phyloP scores from a whole-genome alignment of 2,888 invertebrate species.

The Caenorhabditis sp. region DNA sequence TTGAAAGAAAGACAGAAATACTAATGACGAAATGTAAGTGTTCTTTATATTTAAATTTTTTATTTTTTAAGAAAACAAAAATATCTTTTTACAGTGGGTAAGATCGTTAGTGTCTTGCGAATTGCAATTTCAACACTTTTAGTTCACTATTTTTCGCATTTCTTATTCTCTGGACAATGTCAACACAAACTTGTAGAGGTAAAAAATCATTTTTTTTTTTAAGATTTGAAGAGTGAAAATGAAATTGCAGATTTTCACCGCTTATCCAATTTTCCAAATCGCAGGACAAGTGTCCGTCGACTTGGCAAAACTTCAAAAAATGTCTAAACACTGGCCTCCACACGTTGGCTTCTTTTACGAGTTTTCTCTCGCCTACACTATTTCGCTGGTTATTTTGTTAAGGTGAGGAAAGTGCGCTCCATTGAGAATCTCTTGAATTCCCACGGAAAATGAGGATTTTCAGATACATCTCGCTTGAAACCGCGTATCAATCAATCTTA shows the following conservation, averaged over 20 bases:
- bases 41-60: neutral
- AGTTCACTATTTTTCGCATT: conserved; percentile 24
- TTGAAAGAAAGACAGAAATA: neutral
- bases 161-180: conserved; percentile 10
- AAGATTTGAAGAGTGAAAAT: neutral
- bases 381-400: conserved; percentile 20
- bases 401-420: conserved; percentile 9
- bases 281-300: conserved; percentile 10
- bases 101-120: conserved; percentile 12
- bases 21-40: neutral
- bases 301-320: conserved; percentile 26
- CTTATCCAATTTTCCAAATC: conserved; percentile 9
- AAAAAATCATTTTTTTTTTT: neutral
- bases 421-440: no score
- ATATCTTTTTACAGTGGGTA: neutral
- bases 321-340: conserved; percentile 27
- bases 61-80: neutral
- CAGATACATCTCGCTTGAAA: neutral
- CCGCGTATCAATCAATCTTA: neutral
- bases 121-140: conserved; percentile 24
- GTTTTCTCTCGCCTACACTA: conserved; percentile 20
- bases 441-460: neutral
- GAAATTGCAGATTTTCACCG: conserved; percentile 18
- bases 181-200: neutral
- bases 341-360: conserved; percentile 23